A percentile compares a stretch with the other conserved stretches of the same genome.
Conservation (phyloP, 2,797 vertebrate genomes). For the Hippopotamyrus pictus region DNA sequence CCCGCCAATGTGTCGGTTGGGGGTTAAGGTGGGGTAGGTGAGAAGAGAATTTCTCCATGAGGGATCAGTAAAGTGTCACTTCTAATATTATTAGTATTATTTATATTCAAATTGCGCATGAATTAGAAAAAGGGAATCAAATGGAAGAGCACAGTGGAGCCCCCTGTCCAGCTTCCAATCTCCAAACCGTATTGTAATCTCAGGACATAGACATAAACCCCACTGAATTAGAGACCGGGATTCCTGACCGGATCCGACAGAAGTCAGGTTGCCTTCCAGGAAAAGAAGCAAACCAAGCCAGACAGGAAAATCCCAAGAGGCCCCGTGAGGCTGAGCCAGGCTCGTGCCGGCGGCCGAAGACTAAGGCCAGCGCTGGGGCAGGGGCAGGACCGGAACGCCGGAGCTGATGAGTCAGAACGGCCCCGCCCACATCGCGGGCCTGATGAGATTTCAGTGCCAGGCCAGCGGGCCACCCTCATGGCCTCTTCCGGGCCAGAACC, state of each 20-base stretch:
- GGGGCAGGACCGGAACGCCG: background rate
- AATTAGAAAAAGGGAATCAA: background rate
- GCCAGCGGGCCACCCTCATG: constrained; percentile 51
- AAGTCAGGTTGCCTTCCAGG: background rate
- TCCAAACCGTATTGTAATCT: background rate
- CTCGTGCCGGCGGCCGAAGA: background rate
- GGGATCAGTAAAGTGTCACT: background rate
- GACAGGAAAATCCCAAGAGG: background rate
- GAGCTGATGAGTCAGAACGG: background rate
- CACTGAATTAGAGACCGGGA: background rate
- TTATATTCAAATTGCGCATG: background rate
- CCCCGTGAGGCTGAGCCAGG: background rate
- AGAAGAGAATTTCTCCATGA: background rate
- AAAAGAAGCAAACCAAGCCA: background rate
- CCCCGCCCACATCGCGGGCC: background rate
- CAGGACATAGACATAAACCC: background rate
- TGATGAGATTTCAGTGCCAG: constrained; percentile 22
- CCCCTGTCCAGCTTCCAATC: background rate
- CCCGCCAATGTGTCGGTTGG: background rate
- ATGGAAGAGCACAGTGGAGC: background rate
- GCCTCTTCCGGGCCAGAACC: constrained; percentile 48
- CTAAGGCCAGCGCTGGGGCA: background rate
- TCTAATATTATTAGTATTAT: background rate
- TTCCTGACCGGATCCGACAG: background rate
- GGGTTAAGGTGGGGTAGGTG: background rate